A percentile compares a stretch with the other conserved stretches of the same genome.
phyloP scores from a whole-genome alignment of 2,888 invertebrate genomes.

The Abrostola triplasia region DNA sequence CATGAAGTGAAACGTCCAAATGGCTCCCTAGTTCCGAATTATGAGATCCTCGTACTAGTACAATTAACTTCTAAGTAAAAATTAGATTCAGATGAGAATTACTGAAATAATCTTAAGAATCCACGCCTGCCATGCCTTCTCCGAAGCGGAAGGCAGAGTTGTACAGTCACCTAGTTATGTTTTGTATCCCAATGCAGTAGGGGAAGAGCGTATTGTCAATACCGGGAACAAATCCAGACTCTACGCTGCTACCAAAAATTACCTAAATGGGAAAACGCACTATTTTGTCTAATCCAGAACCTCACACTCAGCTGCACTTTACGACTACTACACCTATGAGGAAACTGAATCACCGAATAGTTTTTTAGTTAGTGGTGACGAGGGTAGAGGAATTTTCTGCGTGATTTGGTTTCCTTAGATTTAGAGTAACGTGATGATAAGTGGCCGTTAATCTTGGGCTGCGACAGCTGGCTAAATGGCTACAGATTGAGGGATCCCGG shows the following conservation, averaged over 20 bases:
- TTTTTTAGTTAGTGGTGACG: constrained; percentile 3
- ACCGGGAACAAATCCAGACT: too few species aligned
- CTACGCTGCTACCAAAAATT: too few species aligned
- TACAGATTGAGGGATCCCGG: constrained; percentile 2
- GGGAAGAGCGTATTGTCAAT: too few species aligned
- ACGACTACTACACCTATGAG: too few species aligned
- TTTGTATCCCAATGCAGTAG: too few species aligned
- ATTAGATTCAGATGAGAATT: constrained; percentile 13
- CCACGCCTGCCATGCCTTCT: too few species aligned
- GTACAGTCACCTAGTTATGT: too few species aligned
- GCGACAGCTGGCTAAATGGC: neutral
- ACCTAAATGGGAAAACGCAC: too few species aligned
- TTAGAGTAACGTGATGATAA: constrained; percentile 2
- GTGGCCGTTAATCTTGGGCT: constrained; percentile 1
- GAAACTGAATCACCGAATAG: too few species aligned
- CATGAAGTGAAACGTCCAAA: constrained; percentile 20
- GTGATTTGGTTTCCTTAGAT: constrained; percentile 29
- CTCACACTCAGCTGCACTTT: too few species aligned
- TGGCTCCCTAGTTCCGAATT: constrained; percentile 25
- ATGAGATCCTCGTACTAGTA: constrained; percentile 32
- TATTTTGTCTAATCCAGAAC: too few species aligned
- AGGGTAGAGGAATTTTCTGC: constrained; percentile 20
- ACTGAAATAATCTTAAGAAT: constrained; percentile 8
- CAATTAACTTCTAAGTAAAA: constrained; percentile 16
- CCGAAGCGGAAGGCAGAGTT: too few species aligned